phyloP scores from a whole-genome alignment of 2,113 vertebrate species.

The Clarias macrocephalus region DNA sequence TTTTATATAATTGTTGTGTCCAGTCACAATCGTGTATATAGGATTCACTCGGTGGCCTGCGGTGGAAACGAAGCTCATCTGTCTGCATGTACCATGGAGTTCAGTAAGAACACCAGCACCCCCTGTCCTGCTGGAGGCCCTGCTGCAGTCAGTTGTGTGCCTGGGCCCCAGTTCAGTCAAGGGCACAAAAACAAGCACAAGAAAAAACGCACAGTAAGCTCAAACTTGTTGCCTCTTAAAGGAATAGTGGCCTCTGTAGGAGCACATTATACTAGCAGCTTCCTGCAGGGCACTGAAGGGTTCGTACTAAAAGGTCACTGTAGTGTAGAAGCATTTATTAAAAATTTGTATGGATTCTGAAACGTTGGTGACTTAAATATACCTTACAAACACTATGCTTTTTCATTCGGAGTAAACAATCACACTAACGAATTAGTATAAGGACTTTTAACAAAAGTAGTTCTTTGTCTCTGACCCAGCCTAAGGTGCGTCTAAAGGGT shows the following conservation, averaged over 20 bases:
- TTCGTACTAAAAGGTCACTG: not conserved
- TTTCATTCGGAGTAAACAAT: not conserved
- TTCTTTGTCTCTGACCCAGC: slow-evolving; percentile 60
- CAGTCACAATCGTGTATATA: slow-evolving; percentile 33
- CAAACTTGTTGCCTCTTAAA: not conserved
- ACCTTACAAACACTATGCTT: not conserved
- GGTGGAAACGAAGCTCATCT: slow-evolving; percentile 86
- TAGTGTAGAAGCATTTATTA: not conserved
- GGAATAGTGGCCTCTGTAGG: not conserved
- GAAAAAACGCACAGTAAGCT: slow-evolving; percentile 31
- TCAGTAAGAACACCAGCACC: slow-evolving; percentile 77
- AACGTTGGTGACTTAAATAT: no score
- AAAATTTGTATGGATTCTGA: not conserved
- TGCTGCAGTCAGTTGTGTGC: slow-evolving; percentile 83
- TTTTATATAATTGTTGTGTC: not conserved
- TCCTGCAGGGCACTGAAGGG: not conserved
- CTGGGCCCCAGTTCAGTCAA: slow-evolving; percentile 74
- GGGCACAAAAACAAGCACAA: slow-evolving; percentile 71
- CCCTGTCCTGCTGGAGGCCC: slow-evolving; percentile 77
- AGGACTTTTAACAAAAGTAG: not conserved
- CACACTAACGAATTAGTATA: not conserved
- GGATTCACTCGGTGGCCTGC: slow-evolving; percentile 85
- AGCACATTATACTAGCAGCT: not conserved
- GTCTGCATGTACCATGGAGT: slow-evolving; percentile 85
- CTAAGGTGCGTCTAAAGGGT: slow-evolving; percentile 83